These are phyloP conservation scores for Clistopyga incitator DNA, from an alignment of 2,888 invertebrate genomes.

Conservation along the genomic window DNA sequence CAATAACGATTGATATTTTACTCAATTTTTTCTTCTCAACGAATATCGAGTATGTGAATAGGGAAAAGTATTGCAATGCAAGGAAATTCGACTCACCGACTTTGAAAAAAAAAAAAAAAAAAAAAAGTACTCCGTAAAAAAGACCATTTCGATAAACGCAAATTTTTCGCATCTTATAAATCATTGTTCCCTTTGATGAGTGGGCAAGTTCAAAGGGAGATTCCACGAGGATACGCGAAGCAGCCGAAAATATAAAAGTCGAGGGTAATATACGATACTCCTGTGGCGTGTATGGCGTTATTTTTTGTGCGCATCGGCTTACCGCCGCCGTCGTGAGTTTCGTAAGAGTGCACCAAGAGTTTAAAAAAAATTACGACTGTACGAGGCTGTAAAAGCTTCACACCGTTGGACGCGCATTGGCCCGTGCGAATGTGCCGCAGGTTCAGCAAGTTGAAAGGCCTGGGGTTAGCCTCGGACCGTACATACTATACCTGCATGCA, in stretches of 20 bases:
- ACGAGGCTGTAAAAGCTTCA: conserved; percentile 78
- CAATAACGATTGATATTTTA: background rate
- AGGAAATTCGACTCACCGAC: background rate
- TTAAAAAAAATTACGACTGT: conserved; percentile 74
- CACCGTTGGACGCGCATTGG: conserved; percentile 61
- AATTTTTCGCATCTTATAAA: conserved; percentile 50
- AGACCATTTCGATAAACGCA: too few species aligned
- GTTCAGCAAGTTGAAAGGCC: conserved; percentile 19
- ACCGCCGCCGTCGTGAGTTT: conserved; percentile 37
- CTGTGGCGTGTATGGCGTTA: conserved; percentile 38
- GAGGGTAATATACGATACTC: conserved; percentile 59
- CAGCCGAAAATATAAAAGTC: conserved; percentile 60
- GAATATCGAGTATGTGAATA: background rate
- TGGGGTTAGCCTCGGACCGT: background rate
- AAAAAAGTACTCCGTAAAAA: too few species aligned
- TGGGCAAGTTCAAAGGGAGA: conserved; percentile 50
- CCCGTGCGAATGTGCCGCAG: conserved; percentile 56
- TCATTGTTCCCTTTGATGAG: conserved; percentile 37
- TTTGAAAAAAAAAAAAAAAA: too few species aligned
- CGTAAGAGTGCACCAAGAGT: conserved; percentile 67
- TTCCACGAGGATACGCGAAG: conserved; percentile 56
- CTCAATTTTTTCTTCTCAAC: background rate
- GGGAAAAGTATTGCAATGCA: too few species aligned
- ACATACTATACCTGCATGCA: conserved; percentile 17
- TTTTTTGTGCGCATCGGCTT: conserved; percentile 45